Evolutionary conservation across 2,113 vertebrate genomes (phyloP), one percentile per base, ranked within the genome.

Genomic region (Prunella fulvescens): DNA sequence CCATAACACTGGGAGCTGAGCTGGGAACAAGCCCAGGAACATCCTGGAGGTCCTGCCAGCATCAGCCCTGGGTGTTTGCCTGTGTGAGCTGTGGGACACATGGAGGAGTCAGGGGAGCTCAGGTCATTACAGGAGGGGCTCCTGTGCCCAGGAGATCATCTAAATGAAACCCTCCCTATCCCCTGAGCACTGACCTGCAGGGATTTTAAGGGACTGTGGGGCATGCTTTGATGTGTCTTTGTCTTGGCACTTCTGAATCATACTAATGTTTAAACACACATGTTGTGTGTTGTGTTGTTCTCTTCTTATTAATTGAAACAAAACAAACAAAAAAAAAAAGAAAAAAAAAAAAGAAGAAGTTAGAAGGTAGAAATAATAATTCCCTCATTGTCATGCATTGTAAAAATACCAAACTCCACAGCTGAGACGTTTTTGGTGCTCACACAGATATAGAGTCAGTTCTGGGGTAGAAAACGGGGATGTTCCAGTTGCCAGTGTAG

Each of bases 1-100:
- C 26, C 1, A 0, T 18, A 17, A 12, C 14, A 10, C 26, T 1
- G 1, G 29, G 29, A 81, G 8, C 11, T 18, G 29, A 79, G n/a
- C n/a, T 23, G 44, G 74, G 56, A 65, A 48, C 50, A 64, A 67
- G 22, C 3, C 9, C 0, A 4, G 42, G 58, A 22, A 12, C 29
- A 20, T 35, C 74, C 54, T 40, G 4, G 13, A 18, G 40, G 13
- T 60, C 23, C 45, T 56, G 25, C 54, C 44, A 57, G 19, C 18
- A 5, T 20, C n/a, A 76, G 22, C 28, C n/a, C 39, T 28, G 14
- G 10, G 29, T 50, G 40, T 42, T 77, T 67, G 53, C 31, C 58
- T n/a, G 17, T 4, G 12, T 29, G 72, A 64, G 60, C 83, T 69
- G n/a, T 28, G 50, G 51, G 83, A 53, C n/a, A 51, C 0, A 1